phyloP scores from a whole-genome alignment of 2,113 vertebrate genomes.

The Syrrhaptes paradoxus region DNA sequence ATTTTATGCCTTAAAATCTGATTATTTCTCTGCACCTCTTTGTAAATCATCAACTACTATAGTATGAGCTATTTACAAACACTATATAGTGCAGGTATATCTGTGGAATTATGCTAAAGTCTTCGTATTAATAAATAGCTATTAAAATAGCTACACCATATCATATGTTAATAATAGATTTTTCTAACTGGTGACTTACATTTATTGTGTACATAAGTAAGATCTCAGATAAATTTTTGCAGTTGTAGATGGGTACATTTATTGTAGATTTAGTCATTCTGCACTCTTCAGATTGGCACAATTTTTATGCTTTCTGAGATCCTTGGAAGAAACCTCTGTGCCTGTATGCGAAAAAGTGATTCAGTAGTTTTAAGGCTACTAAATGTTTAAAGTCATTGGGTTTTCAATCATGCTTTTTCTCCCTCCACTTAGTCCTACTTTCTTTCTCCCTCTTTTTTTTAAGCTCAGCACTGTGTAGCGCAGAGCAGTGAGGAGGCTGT shows the following conservation, averaged over 20 bases:
- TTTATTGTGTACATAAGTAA: neutral
- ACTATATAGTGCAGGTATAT: neutral
- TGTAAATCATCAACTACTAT: neutral
- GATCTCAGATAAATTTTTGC: neutral
- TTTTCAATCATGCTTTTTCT: neutral
- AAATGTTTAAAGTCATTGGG: conserved; percentile 21
- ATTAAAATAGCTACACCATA: neutral
- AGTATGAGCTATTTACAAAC: neutral
- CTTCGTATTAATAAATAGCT: neutral
- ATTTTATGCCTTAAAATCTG: neutral
- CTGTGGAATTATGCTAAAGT: neutral
- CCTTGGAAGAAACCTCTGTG: neutral
- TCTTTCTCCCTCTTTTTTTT: neutral
- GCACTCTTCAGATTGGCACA: neutral
- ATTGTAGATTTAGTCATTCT: neutral
- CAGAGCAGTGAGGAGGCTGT: neutral
- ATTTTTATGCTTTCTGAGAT: conserved; percentile 5
- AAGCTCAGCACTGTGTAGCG: neutral
- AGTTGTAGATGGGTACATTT: neutral
- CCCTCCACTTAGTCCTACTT: neutral
- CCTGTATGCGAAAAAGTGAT: neutral
- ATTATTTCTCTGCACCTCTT: neutral
- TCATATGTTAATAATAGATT: neutral
- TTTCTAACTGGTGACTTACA: neutral
- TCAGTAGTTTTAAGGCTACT: conserved; percentile 12